A percentile compares a stretch with the other conserved stretches of the same genome.
These are phyloP conservation scores for Drosophila ananassae DNA, from an alignment of 1,140 invertebrate species.

Conservation along the genomic window DNA sequence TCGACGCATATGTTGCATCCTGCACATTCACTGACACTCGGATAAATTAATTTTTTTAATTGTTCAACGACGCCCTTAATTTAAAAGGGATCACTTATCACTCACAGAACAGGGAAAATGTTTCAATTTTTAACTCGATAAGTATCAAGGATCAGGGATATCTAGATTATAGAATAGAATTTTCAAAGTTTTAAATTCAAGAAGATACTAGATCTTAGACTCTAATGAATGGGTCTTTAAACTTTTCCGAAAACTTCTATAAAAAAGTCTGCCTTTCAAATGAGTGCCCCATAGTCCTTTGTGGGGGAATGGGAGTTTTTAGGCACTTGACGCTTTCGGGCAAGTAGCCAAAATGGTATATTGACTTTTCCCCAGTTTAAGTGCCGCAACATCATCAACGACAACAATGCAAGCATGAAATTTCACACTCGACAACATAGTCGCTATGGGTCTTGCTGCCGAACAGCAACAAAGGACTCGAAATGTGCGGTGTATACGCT, in stretches of 20 bases:
- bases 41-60: slow-evolving; percentile 64
- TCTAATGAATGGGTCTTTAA: too few relatives aligned
- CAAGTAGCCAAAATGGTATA: slow-evolving; percentile 34
- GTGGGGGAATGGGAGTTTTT: slow-evolving; percentile 21
- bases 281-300: neutral
- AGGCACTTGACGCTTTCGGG: slow-evolving; percentile 23
- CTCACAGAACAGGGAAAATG: neutral
- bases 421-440: slow-evolving; percentile 77
- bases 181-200: too few relatives aligned
- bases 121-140: too few relatives aligned
- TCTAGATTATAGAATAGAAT: too few relatives aligned
- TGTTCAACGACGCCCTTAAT: slow-evolving; percentile 27
- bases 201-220: too few relatives aligned
- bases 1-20: slow-evolving; percentile 72
- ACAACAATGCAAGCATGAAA: slow-evolving; percentile 78
- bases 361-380: slow-evolving; percentile 58
- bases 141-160: too few relatives aligned
- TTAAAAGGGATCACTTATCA: slow-evolving; percentile 31
- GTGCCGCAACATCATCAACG: slow-evolving; percentile 65
- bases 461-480: slow-evolving; percentile 39
- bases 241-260: too few relatives aligned
- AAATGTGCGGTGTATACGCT: slow-evolving; percentile 40
- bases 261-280: neutral
- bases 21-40: slow-evolving; percentile 37
- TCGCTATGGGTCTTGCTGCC: slow-evolving; percentile 37